Conservation (phyloP, 2,113 vertebrate genomes). For the Coregonus clupeaformis region DNA sequence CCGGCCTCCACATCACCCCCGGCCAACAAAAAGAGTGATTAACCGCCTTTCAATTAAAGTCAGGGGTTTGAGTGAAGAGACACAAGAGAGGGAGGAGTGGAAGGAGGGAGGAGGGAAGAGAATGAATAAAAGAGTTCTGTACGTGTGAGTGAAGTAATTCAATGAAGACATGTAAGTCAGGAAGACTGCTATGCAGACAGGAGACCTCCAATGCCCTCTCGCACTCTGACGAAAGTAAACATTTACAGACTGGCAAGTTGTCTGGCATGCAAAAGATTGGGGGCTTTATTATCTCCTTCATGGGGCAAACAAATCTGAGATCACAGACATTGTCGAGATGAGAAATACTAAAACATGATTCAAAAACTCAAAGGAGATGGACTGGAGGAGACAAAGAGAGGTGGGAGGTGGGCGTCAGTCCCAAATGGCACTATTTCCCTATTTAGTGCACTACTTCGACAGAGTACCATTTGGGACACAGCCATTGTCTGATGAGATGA, state of each 20-base stretch:
- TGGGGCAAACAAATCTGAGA: background rate
- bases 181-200: background rate
- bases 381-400: background rate
- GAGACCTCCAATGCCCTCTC: background rate
- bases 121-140: background rate
- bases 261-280: background rate
- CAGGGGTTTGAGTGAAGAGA: background rate
- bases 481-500: background rate
- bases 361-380: background rate
- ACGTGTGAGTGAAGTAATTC: background rate
- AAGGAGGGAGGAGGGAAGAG: background rate
- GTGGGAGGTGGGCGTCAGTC: background rate
- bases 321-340: background rate
- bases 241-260: slow-evolving; percentile 7
- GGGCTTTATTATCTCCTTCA: background rate
- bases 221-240: background rate
- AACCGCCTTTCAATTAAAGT: slow-evolving; percentile 39
- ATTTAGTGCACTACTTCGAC: too few species aligned
- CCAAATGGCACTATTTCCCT: too few species aligned
- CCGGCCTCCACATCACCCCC: slow-evolving; percentile 6
- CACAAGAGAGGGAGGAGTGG: slow-evolving; percentile 5
- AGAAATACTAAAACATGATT: background rate
- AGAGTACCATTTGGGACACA: too few species aligned
- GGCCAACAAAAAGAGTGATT: slow-evolving; percentile 10
- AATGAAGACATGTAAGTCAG: background rate